Base-by-base conservation (phyloP, 1,140 invertebrate species). In the Caenorhabditis inopinata region DNA sequence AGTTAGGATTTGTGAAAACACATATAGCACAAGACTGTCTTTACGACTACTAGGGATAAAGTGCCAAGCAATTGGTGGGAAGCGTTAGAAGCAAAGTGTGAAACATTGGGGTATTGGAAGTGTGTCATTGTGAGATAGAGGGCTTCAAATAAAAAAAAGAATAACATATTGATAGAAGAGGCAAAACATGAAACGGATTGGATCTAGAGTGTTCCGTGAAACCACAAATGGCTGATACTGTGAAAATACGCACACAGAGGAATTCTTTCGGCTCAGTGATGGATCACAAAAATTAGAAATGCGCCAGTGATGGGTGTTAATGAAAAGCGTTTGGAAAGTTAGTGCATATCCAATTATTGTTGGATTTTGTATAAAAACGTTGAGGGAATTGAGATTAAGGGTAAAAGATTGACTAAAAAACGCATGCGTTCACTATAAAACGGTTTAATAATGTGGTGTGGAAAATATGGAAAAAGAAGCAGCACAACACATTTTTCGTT, bases 51-150 rank as follows among this genome's bases (percentile, higher is more conserved):
- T 42, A 68, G n/a, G 58, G 58, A 32, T n/a, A n/a, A 16, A 21
- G 58, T 68, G 58, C 58, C 58, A 68, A 38, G 58, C 58, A 68
- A 38, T 68, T 68, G 58, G 58, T 68, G 58, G n/a, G 38, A 68
- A 68, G 58, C 58, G 58, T 68, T 68, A 68, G 58, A 68, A 9
- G 58, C 14, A 68, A 7, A 32, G 32, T 68, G 58, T 35, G 58
- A 58, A 58, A 32, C 21, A 14, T 42, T 7, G 27, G 12, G 29
- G 32, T 18, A 21, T 68, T 38, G 27, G 25, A 32, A 14, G 27
- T 12, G 58, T 68, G 58, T 38, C 2, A 68, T 9, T 21, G 58
- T 68, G 58, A 32, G 58, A 68, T n/a, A 68, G 58, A 32, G 58
- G 11, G 11, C 38, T 12, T 32, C n/a, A 27, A 42, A 38, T 23